Percentiles rank a stretch among this genome's conserved stretches.
Conservation (phyloP, 1,140 invertebrate species). For the Drosophila sturtevanti region DNA sequence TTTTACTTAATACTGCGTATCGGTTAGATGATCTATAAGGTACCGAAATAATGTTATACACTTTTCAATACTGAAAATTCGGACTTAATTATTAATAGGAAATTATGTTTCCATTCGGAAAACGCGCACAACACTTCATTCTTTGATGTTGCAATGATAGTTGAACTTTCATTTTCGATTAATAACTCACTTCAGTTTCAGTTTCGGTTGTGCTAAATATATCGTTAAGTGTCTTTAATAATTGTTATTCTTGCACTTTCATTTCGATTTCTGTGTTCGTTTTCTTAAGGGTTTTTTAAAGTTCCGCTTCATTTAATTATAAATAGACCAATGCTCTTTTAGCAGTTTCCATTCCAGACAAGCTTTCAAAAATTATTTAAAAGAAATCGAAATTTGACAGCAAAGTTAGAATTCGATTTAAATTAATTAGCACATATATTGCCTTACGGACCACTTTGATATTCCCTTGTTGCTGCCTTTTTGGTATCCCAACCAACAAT, state of each 20-base stretch:
- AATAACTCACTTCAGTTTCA: neutral
- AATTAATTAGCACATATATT: conserved; percentile 55
- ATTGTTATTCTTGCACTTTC: no score
- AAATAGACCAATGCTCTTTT: neutral
- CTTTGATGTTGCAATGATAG: no score
- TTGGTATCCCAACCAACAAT: conserved; percentile 37
- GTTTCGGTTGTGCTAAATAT: no score
- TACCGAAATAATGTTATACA: no score
- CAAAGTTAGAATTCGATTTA: conserved; percentile 46
- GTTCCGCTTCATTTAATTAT: neutral
- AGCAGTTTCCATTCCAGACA: conserved; percentile 8
- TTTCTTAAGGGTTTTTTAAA: neutral
- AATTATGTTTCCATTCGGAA: no score
- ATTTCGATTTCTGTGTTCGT: neutral
- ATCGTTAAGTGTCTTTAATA: neutral
- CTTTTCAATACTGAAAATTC: no score
- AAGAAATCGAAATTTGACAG: conserved; percentile 61
- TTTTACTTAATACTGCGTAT: no score
- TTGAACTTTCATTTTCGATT: no score
- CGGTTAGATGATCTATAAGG: no score
- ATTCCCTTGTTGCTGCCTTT: conserved; percentile 16
- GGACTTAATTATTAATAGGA: no score
- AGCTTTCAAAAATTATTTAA: conserved; percentile 18
- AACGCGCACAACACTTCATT: no score
- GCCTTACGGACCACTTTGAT: conserved; percentile 23